Base-by-base conservation (phyloP, 2,113 vertebrate species). In the Nothocercus julius region DNA sequence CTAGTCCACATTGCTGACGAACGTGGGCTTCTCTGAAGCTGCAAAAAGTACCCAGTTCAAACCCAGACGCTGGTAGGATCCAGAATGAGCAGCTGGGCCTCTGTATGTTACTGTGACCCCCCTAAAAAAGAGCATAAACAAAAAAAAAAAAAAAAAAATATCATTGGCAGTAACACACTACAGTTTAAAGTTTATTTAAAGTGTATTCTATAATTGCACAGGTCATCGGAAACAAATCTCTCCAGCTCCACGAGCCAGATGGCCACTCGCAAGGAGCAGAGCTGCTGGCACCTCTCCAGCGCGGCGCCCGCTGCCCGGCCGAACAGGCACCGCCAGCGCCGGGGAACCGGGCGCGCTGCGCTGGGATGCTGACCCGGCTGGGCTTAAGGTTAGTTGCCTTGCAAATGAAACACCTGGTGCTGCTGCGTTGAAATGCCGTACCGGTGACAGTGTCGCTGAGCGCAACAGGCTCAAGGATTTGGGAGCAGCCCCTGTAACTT, bases 61-160 rank as follows among this genome's bases (percentile, higher is more conserved):
- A 69, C 20, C 44, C 17, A 25, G 13, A 32, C 18, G 58, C 14
- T 44, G 77, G 54, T 1, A 0, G 24, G 7, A 53, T 61, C 18
- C 36, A 32, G 15, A 70, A 54, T 0, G 2, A 56, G 53, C 67
- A 54, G 14, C 10, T 36, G 44, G 9, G 32, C 11, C 19, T 62
- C 34, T 3, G 11, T 24, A 49, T 3, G 28, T 61, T 66, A 36
- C 58, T 34, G 69, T 30, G 49, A 13, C 27, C 47, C 53, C 36
- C 9, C 19, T 11, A n/a, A 10, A 36, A 42, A 42, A 12, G 8
- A 3, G 7, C 34, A 32, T 1, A 45, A 32, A 1, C 9, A 40
- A 68, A 73, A 68, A n/a, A 19, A 21, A 19, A 44, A 63, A 62
- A 32, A 87, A 32, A 69, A 32, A 49, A 22, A 49, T 13, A 30